Base-by-base conservation (phyloP, 2,888 invertebrate genomes). In the Catocala fraxini region DNA sequence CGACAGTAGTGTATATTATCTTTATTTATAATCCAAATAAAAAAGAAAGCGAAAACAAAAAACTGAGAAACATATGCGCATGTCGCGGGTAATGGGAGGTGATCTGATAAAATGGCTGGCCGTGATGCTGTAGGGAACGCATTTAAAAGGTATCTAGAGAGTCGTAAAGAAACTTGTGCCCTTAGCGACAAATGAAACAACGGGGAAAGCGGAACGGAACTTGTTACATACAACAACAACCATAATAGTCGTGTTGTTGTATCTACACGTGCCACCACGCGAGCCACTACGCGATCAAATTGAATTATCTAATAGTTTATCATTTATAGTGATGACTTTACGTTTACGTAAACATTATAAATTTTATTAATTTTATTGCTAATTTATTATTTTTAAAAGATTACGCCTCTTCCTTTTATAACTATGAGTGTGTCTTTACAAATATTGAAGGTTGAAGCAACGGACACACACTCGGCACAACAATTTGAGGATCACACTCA, bases 41-140 rank as follows among this genome's bases (percentile, higher is more conserved):
- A 74, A 71, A 59, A 59, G 54, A 67, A 62, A 49, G 56, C 55
- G 61, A 63, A 56, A 65, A 73, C 61, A 73, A 71, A 75, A 75
- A 73, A 76, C 59, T 64, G 52, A 56, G 66, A 65, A 70, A 76
- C 76, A 73, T 75, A 73, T 77, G 75, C 71, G 75, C 68, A 71
- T 73, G 75, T 68, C 65, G 73, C 68, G 52, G 60, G 73, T 77
- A 77, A 77, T 77, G 77, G 75, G 66, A 75, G 67, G 77, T 75
- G 78, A 83, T 82, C 78, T 79, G 77, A 79, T 77, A 73, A 80
- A 83, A 82, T 67, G 79, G 68, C 69, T 57, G 74, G 59, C 70
- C 71, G 71, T 75, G 70, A 77, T 75, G 75, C 68, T 76, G 72
- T 73, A 72, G 80, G 76, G 72, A 70, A 62, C 72, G 65, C 77